phyloP scores from a whole-genome alignment of 2,888 invertebrate genomes.

The Chymomyza amoena region DNA sequence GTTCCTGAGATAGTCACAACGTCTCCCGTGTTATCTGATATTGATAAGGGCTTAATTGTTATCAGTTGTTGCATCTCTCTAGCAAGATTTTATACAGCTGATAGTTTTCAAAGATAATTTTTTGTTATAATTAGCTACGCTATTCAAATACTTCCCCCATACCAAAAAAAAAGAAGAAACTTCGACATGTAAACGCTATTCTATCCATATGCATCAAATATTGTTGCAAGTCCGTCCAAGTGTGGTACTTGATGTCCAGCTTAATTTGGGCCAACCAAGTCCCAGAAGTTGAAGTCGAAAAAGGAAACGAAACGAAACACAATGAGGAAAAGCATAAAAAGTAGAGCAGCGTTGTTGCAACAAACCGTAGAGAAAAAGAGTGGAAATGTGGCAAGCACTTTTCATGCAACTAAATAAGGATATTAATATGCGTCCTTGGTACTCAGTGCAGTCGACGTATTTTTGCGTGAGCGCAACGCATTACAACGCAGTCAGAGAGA shows the following conservation, averaged over 20 bases:
- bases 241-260: background rate
- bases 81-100: too few species aligned
- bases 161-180: too few species aligned
- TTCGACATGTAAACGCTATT: too few species aligned
- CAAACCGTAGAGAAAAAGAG: conserved; percentile 17
- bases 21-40: too few species aligned
- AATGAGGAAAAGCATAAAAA: background rate
- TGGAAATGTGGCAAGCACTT: conserved; percentile 64
- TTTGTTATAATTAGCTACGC: too few species aligned
- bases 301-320: background rate
- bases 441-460: conserved; percentile 17
- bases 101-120: too few species aligned
- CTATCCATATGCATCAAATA: too few species aligned
- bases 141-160: too few species aligned
- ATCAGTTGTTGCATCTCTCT: too few species aligned
- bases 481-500: conserved; percentile 39
- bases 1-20: too few species aligned
- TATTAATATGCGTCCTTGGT: conserved; percentile 71
- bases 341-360: background rate
- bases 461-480: conserved; percentile 47
- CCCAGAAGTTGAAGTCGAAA: background rate
- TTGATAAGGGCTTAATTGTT: too few species aligned
- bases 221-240: too few species aligned
- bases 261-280: background rate
- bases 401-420: conserved; percentile 69